A percentile compares a stretch with the other conserved stretches of the same genome.
These are phyloP conservation scores for Microhierax caerulescens DNA, from an alignment of 2,797 vertebrate species.

Conservation along the genomic window DNA sequence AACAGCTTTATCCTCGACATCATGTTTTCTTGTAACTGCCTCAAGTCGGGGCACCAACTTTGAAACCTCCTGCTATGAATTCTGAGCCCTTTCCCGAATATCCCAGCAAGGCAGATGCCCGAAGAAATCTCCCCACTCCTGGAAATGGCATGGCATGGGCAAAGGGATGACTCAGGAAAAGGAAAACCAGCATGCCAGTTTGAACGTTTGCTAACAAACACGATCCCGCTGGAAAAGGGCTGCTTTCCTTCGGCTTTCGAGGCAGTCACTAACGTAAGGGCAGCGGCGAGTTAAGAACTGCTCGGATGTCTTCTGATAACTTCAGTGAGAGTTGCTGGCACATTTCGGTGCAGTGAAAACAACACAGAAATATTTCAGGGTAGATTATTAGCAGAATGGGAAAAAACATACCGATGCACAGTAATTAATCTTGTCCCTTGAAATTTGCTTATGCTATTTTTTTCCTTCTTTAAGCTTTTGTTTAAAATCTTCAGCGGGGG, in stretches of 20 bases:
- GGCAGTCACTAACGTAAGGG: background rate
- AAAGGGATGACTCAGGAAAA: background rate
- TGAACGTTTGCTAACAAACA: slow-evolving; percentile 19
- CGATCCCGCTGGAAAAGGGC: slow-evolving; percentile 21
- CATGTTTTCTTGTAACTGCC: background rate
- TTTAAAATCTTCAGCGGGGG: background rate
- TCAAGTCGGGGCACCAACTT: background rate
- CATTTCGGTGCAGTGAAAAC: background rate
- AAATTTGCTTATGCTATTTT: background rate
- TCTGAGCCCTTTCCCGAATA: background rate
- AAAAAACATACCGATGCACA: background rate
- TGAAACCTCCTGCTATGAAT: background rate
- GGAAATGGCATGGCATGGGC: background rate
- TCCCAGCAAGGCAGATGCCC: background rate
- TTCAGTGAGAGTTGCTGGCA: slow-evolving; percentile 22
- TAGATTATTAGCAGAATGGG: background rate
- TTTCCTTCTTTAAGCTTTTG: background rate
- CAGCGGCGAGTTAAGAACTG: background rate
- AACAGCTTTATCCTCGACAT: background rate
- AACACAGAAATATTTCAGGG: background rate
- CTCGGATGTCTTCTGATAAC: slow-evolving; percentile 11
- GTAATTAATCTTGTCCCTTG: background rate
- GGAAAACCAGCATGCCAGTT: background rate
- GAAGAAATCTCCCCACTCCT: background rate
- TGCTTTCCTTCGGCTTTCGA: slow-evolving; percentile 4